A percentile compares a stretch with the other conserved stretches of the same genome.
Conservation (phyloP, 2,113 vertebrate genomes). For the Amblyopsis rosae region DNA sequence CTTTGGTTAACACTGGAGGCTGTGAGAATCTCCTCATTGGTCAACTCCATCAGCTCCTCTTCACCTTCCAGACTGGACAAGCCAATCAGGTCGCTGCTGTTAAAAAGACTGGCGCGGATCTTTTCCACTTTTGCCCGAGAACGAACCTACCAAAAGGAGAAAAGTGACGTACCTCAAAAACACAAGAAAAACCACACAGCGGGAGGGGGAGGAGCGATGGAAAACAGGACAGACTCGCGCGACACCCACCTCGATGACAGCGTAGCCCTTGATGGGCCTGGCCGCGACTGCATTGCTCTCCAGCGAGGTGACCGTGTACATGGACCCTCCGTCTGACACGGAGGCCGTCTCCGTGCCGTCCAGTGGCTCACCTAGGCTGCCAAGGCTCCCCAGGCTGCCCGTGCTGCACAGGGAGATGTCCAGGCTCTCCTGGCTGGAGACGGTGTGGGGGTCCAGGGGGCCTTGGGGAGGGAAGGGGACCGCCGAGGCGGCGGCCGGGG, state of each 20-base stretch:
- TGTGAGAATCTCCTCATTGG: constrained; percentile 95
- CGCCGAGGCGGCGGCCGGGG: constrained; percentile 74
- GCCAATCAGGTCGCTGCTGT: constrained; percentile 96
- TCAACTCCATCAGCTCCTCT: constrained; percentile 97
- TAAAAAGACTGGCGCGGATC: constrained; percentile 95
- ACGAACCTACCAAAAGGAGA: constrained; percentile 78
- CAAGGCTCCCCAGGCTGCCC: constrained; percentile 90
- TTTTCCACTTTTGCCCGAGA: constrained; percentile 97
- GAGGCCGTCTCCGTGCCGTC: constrained; percentile 85
- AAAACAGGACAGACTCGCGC: not conserved
- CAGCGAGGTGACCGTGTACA: constrained; percentile 88
- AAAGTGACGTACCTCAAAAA: no score
- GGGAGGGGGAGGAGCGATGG: not conserved
- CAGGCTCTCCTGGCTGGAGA: constrained; percentile 95
- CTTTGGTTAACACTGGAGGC: constrained; percentile 98
- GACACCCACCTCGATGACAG: constrained; percentile 90
- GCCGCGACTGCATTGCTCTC: constrained; percentile 81
- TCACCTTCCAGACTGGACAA: constrained; percentile 94
- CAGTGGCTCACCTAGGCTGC: constrained; percentile 88
- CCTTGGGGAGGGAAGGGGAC: constrained; percentile 72
- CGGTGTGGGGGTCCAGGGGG: constrained; percentile 82
- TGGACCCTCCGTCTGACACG: constrained; percentile 84
- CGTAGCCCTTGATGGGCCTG: constrained; percentile 94
- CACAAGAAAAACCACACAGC: constrained; percentile 7
- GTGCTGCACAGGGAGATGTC: constrained; percentile 94